These are phyloP conservation scores for Montipora efflorescens DNA, from an alignment of 64 coral and sea anemone species.

Conservation along the genomic window DNA sequence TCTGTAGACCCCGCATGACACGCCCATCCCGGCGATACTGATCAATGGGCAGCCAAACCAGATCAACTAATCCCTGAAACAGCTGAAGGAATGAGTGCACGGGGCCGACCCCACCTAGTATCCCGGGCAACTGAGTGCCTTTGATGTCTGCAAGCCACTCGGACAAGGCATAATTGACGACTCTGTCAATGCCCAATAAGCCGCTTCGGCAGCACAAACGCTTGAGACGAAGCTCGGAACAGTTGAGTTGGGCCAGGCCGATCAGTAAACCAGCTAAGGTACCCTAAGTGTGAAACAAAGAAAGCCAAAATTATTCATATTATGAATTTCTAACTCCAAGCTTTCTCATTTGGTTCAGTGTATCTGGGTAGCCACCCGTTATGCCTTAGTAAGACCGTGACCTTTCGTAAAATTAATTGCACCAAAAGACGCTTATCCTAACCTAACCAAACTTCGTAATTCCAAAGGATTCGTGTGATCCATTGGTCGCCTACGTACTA, in stretches of 20 bases:
- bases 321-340: no score
- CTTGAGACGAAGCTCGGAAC: constrained; percentile 93
- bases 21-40: constrained; percentile 97
- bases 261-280: constrained; percentile 92
- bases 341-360: no score
- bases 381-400: no score
- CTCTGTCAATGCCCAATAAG: constrained; percentile 92
- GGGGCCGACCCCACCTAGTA: constrained; percentile 95
- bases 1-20: constrained; percentile 92
- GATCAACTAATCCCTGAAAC: constrained; percentile 90
- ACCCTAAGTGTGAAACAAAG: constrained; percentile 52
- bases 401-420: no score
- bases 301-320: no score
- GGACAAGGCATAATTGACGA: constrained; percentile 85
- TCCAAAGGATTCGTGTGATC: no score
- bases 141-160: constrained; percentile 97
- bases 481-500: no score
- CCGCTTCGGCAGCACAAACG: constrained; percentile 90
- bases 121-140: constrained; percentile 82
- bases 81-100: constrained; percentile 96
- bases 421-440: no score
- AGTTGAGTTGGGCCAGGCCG: constrained; percentile 93
- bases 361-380: no score
- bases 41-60: constrained; percentile 98
- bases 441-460: no score